Evolutionary conservation across 2,113 vertebrate species (phyloP).

Genomic region (Phasianus colchicus): DNA sequence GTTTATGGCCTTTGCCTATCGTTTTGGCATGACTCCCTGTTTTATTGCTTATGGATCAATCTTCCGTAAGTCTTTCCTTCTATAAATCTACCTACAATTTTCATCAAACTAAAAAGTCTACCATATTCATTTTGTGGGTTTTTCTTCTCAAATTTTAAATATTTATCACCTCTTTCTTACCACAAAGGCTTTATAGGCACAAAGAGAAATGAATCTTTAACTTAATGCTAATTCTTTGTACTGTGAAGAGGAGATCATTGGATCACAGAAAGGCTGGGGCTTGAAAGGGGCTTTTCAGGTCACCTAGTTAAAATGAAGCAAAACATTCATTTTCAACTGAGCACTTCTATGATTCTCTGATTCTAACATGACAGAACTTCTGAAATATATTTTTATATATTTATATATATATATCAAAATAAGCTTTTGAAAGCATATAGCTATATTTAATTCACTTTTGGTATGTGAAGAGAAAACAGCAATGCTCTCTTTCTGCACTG

Average conservation of each 20-base stretch:
- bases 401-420: too few relatives aligned
- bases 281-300: background rate
- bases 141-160: background rate
- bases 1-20: background rate
- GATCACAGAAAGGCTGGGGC: background rate
- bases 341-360: too few relatives aligned
- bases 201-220: background rate
- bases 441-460: background rate
- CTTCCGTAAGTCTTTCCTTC: background rate
- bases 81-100: background rate
- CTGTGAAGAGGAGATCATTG: background rate
- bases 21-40: background rate
- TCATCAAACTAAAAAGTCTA: background rate
- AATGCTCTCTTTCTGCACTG: background rate
- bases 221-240: background rate
- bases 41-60: background rate
- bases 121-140: background rate
- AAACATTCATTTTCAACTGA: background rate
- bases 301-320: background rate
- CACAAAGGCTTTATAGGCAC: background rate
- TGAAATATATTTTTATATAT: background rate
- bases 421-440: background rate
- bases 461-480: background rate
- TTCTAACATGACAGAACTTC: background rate
- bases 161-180: background rate